phyloP scores from a whole-genome alignment of 2,888 invertebrate genomes.

The Pseudococcus longispinus region DNA sequence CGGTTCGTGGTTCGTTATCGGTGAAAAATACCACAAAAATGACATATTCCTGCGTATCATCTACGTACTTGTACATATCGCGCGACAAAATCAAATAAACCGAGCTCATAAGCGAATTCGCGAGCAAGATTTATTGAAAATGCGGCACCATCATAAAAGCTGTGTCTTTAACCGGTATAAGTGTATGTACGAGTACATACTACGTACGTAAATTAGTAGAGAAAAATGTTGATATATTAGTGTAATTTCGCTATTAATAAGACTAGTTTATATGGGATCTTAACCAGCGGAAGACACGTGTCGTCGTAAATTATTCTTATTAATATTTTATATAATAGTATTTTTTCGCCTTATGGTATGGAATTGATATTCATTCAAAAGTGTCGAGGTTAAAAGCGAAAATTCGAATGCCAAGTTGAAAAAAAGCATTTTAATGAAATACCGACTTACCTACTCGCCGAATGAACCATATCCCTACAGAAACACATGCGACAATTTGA shows the following conservation, averaged over 20 bases:
- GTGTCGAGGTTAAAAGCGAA: not conserved
- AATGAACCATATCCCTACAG: not conserved
- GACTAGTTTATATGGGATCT: not conserved
- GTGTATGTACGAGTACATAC: too few species aligned
- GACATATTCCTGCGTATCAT: not conserved
- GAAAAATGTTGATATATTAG: not conserved
- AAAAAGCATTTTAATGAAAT: not conserved
- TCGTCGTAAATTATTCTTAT: conserved; percentile 36
- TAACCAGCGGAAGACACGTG: conserved; percentile 17
- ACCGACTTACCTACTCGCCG: not conserved
- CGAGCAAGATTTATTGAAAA: not conserved
- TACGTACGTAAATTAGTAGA: not conserved
- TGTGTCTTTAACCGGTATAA: not conserved
- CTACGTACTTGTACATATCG: not conserved
- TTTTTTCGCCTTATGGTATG: not conserved
- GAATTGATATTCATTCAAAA: not conserved
- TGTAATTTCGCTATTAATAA: conserved; percentile 9
- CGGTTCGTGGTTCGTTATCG: not conserved
- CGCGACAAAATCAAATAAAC: conserved; percentile 6
- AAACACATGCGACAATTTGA: not conserved
- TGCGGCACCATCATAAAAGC: not conserved
- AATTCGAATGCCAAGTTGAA: conserved; percentile 15
- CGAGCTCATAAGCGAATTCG: not conserved
- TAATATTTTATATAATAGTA: not conserved
- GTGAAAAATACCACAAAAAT: not conserved